Conservation (phyloP, 2,888 invertebrate species). For the Tricholauxania praeusta region DNA sequence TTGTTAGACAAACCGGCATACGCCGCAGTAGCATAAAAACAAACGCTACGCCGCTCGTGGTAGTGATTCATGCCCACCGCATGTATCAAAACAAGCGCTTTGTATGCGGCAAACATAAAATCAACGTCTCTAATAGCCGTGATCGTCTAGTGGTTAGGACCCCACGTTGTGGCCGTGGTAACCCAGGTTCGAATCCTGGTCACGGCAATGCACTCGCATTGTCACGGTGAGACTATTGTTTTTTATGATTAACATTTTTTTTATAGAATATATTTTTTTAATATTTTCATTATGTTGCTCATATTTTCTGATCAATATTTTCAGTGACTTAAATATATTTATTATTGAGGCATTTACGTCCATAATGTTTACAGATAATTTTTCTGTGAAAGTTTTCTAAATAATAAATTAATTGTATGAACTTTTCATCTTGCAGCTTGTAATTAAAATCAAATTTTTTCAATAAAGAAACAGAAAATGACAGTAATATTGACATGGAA, state of each 20-base stretch:
- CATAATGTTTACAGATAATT: no score
- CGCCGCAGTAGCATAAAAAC: neutral
- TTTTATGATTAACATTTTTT: constrained; percentile 28
- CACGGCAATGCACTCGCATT: constrained; percentile 57
- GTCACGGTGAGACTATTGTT: constrained; percentile 51
- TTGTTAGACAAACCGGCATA: neutral
- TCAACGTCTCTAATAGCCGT: constrained; percentile 56
- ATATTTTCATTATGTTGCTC: neutral
- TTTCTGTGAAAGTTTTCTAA: neutral
- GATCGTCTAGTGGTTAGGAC: constrained; percentile 68
- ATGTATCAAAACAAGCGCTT: neutral
- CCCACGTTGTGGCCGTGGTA: constrained; percentile 68
- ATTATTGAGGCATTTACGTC: no score
- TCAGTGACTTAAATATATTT: no score
- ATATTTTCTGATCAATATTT: no score
- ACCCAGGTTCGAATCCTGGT: constrained; percentile 68
- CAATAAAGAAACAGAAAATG: neutral
- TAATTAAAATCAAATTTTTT: neutral
- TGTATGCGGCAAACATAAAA: accelerated
- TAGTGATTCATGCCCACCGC: neutral
- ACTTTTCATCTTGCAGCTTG: neutral
- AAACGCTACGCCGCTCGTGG: neutral
- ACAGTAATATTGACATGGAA: neutral
- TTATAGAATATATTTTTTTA: neutral
- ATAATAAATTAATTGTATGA: neutral